These are phyloP conservation scores for Umimayanthus kanabou DNA, from an alignment of 92 coral and sea anemone genomes.

Conservation along the genomic window DNA sequence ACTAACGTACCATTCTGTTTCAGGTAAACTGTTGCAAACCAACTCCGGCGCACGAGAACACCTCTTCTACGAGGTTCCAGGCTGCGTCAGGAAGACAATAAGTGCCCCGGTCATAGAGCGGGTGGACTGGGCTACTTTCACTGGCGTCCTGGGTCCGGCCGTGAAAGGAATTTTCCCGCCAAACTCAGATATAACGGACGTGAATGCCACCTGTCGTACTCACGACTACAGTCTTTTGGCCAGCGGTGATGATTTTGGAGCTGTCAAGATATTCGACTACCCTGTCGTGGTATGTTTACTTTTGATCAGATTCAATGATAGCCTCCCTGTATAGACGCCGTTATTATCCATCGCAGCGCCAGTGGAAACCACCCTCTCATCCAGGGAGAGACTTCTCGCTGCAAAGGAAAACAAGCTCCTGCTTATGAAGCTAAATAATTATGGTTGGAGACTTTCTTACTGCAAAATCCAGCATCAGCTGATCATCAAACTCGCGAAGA, in stretches of 20 bases:
- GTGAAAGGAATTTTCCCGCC: slow-evolving; percentile 95
- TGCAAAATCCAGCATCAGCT: too few species aligned
- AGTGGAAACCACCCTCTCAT: too few species aligned
- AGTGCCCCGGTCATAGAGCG: slow-evolving; percentile 83
- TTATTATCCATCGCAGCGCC: too few species aligned
- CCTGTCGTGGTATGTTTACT: slow-evolving; percentile 78
- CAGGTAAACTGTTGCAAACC: slow-evolving; percentile 95
- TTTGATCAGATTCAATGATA: too few species aligned
- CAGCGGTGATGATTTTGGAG: slow-evolving; percentile 98
- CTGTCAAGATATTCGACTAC: slow-evolving; percentile 90
- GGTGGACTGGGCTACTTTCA: slow-evolving; percentile 91
- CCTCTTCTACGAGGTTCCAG: slow-evolving; percentile 87
- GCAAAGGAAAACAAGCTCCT: too few species aligned
- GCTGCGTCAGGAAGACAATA: slow-evolving; percentile 89
- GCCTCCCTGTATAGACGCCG: too few species aligned
- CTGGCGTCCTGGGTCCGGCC: slow-evolving; percentile 97
- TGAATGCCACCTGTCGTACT: slow-evolving; percentile 92
- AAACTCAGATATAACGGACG: slow-evolving; percentile 93
- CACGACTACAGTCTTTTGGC: slow-evolving; percentile 85
- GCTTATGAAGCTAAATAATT: too few species aligned
- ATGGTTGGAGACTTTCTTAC: too few species aligned
- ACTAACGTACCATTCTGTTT: slow-evolving; percentile 1
- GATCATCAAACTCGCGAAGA: background rate
- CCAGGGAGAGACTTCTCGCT: too few species aligned
- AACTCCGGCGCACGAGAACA: slow-evolving; percentile 99